These are phyloP conservation scores for Rhabdomys dilectus DNA, from an alignment of 2,113 vertebrate species.

Conservation along the genomic window DNA sequence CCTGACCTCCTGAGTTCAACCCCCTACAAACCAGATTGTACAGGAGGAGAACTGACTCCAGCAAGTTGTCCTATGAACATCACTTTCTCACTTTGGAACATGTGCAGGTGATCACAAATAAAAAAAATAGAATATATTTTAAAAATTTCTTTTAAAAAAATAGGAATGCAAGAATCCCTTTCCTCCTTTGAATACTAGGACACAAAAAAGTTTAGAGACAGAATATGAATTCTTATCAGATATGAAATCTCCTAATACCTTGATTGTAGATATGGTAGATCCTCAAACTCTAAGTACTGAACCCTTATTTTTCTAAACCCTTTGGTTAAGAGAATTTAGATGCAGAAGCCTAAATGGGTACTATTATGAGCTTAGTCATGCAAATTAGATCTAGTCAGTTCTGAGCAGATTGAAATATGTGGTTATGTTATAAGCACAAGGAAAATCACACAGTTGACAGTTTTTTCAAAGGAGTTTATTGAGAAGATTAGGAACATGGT, in stretches of 20 bases:
- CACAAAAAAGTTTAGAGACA: neutral
- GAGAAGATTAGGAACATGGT: neutral
- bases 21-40: neutral
- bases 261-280: neutral
- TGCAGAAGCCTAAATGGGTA: neutral
- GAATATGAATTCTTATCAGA: neutral
- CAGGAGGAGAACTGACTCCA: neutral
- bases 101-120: neutral
- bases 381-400: neutral
- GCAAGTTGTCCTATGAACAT: neutral
- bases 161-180: neutral
- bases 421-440: neutral
- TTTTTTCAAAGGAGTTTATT: neutral
- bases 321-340: fast-evolving
- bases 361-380: neutral
- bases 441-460: neutral
- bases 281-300: neutral
- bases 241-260: neutral
- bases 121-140: neutral
- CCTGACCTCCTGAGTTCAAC: neutral
- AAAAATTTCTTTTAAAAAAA: neutral
- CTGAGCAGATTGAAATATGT: too few relatives aligned
- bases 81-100: neutral
- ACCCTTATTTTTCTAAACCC: neutral
- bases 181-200: neutral